A percentile compares a stretch with the other conserved stretches of the same genome.
These are phyloP conservation scores for Chitala chitala DNA, from an alignment of 2,113 vertebrate species.

Conservation along the genomic window DNA sequence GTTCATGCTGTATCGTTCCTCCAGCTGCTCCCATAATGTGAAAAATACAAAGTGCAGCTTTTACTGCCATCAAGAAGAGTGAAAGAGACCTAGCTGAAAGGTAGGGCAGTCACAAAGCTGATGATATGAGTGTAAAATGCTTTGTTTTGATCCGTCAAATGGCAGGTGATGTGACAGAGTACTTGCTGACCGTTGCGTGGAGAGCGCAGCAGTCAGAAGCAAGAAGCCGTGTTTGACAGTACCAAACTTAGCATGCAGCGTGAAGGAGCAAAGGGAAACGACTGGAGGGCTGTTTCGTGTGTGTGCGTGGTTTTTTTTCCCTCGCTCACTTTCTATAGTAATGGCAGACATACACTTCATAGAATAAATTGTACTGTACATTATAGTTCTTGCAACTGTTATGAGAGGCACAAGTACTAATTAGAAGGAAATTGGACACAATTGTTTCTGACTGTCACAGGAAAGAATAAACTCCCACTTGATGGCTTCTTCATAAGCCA, in stretches of 20 bases:
- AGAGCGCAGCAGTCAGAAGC: background rate
- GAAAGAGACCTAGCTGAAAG: background rate
- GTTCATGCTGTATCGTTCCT: background rate
- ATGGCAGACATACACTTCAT: too few relatives aligned
- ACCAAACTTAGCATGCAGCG: background rate
- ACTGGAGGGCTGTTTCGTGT: background rate
- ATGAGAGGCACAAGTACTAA: constrained; percentile 11
- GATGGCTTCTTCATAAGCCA: background rate
- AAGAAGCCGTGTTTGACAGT: background rate
- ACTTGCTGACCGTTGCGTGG: background rate
- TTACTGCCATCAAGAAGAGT: constrained; percentile 5
- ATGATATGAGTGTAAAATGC: constrained; percentile 7
- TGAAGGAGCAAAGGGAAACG: background rate
- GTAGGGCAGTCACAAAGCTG: background rate
- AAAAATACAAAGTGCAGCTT: background rate
- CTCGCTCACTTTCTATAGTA: background rate
- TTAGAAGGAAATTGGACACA: background rate
- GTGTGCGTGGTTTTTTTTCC: too few relatives aligned
- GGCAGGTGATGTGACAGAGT: background rate
- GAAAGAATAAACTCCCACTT: constrained; percentile 15
- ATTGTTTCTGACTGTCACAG: constrained; percentile 4
- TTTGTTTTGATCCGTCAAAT: constrained; percentile 1
- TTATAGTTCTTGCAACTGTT: background rate
- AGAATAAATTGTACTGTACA: background rate
- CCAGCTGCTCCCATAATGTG: background rate